Evolutionary conservation across 2,113 vertebrate genomes (phyloP), one percentile per base, ranked within the genome.

Genomic region (Furnarius figulus): DNA sequence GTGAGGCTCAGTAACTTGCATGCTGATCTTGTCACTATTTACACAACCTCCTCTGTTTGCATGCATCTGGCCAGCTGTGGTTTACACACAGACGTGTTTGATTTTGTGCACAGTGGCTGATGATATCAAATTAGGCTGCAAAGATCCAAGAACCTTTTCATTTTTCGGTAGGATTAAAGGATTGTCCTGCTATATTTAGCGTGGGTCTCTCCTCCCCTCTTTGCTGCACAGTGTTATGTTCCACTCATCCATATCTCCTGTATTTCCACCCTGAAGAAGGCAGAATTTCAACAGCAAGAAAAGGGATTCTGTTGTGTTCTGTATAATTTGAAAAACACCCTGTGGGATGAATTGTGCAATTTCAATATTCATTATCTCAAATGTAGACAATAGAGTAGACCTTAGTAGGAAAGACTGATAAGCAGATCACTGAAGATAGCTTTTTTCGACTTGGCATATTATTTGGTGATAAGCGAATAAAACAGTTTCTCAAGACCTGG

Each of bases 311-410:
- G 27, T 89, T 95, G 80, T 92, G 76, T 53, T 75, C 56, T 72
- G 65, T 56, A 75, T 94, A 93, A 95, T 94, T 95, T 92, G 88
- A 95, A 96, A 88, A 97, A 97, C 79, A 94, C 76, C 90, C 92
- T 81, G 70, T 96, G 92, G 93, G 83, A 93, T 92, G 87, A 89
- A 82, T 94, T 93, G 87, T 85, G 74, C 78, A 89, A 92, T 90
- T 95, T 94, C 90, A 94, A 95, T 96, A 96, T 93, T 95, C 82
- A 84, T 94, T 97, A 95, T 93, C 82, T 90, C 12, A 7, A 93
- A 62, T 49, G 44, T 49, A 94, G 82, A 93, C 90, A 94, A 68
- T 67, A 75, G 59, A 88, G 50, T 90, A 94, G 76, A 93, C 52
- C 30, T 2, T 75, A 88, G 72, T 52, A 94, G 56, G 79, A 61